Conservation (phyloP, 2,113 vertebrate species). For the Dasyornis broadbenti region DNA sequence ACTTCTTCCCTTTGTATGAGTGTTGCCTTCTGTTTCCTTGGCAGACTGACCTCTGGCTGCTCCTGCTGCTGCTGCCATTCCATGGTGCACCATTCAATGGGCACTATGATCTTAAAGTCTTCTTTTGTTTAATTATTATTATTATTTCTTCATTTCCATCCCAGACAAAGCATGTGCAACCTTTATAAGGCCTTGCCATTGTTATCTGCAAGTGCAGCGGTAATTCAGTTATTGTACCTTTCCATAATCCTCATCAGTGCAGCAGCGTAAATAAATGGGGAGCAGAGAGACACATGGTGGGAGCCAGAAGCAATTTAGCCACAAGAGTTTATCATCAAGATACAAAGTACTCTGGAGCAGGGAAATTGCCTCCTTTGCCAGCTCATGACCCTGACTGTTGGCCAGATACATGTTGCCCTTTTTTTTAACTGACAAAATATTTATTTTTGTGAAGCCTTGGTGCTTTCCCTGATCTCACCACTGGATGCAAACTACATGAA, state of each 20-base stretch:
- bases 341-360: background rate
- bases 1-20: background rate
- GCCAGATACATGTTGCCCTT: background rate
- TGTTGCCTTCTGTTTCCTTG: background rate
- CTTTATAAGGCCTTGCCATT: background rate
- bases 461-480: background rate
- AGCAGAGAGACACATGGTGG: background rate
- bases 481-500: background rate
- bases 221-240: background rate
- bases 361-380: background rate
- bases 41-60: background rate
- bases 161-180: background rate
- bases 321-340: background rate
- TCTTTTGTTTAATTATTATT: background rate
- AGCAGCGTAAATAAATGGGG: background rate
- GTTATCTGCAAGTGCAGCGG: background rate
- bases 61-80: background rate
- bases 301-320: slow-evolving; percentile 11
- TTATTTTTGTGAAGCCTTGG: background rate
- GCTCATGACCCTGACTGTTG: background rate
- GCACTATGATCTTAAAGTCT: background rate
- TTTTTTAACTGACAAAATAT: background rate
- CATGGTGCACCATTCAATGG: background rate
- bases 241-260: background rate
- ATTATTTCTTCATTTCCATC: background rate